Percentiles rank a stretch among this genome's conserved stretches.
phyloP scores from a whole-genome alignment of 2,797 vertebrate genomes.

The Cynopterus sphinx region DNA sequence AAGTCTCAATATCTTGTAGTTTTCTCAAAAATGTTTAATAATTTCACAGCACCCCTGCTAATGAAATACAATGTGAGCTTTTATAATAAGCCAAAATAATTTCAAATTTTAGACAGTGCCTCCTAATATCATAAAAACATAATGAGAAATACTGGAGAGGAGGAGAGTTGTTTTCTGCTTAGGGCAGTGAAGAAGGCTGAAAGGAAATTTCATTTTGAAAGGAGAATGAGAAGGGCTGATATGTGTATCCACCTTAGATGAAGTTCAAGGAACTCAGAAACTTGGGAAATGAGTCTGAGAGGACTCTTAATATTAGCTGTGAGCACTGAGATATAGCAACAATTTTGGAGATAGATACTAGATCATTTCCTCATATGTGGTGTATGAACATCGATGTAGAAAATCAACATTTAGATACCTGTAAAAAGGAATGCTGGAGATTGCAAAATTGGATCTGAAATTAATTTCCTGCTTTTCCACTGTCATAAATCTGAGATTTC shows the following conservation, averaged over 20 bases:
- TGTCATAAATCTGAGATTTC: conserved; percentile 72
- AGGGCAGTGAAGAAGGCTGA: conserved; percentile 13
- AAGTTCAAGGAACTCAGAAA: conserved; percentile 63
- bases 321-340: conserved; percentile 67
- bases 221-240: conserved; percentile 37
- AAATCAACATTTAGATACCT: conserved; percentile 76
- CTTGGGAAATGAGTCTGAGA: conserved; percentile 31
- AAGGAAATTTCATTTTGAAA: conserved; percentile 65
- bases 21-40: conserved; percentile 81
- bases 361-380: conserved; percentile 76
- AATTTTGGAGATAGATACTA: conserved; percentile 64
- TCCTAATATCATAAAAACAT: conserved; percentile 64
- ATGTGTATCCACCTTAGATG: conserved; percentile 4
- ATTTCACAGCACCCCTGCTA: conserved; percentile 76
- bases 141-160: conserved; percentile 21
- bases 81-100: conserved; percentile 72
- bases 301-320: conserved; percentile 68
- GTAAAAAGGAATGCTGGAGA: conserved; percentile 66
- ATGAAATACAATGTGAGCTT: conserved; percentile 73
- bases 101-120: conserved; percentile 67
- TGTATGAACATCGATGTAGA: conserved; percentile 58
- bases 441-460: conserved; percentile 73
- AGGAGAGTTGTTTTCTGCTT: conserved; percentile 40
- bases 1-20: conserved; percentile 73
- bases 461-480: conserved; percentile 76